These are phyloP conservation scores for Tetrao urogallus DNA, from an alignment of 2,113 vertebrate species.

Conservation along the genomic window DNA sequence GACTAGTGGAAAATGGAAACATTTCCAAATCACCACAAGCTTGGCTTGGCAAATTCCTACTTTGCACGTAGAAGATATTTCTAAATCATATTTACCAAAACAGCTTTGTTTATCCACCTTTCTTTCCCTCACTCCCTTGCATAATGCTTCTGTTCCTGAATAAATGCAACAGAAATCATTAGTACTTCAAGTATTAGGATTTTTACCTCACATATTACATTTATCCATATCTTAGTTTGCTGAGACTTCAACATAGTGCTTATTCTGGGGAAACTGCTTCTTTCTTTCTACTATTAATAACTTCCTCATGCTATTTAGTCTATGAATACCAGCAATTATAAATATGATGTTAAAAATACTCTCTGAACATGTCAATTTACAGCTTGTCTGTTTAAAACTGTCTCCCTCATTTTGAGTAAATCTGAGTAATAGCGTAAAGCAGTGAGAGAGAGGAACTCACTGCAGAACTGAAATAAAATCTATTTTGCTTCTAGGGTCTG, in stretches of 20 bases:
- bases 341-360: background rate
- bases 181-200: background rate
- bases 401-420: background rate
- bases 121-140: background rate
- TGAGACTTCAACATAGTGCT: background rate
- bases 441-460: background rate
- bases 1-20: background rate
- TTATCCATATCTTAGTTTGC: background rate
- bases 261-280: slow-evolving; percentile 11
- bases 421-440: background rate
- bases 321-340: slow-evolving; percentile 1
- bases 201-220: background rate
- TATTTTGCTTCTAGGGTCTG: background rate
- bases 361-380: background rate
- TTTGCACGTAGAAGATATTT: background rate
- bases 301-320: background rate
- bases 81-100: background rate
- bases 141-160: background rate
- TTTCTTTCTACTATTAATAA: slow-evolving; percentile 37
- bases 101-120: background rate
- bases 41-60: background rate
- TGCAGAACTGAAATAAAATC: background rate
- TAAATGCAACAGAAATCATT: background rate
- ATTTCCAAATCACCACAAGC: background rate
- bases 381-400: background rate